Evolutionary conservation across 2,888 invertebrate species (phyloP), one percentile per base, ranked within the genome.

Genomic region (Drosophila pseudotakahashii): DNA sequence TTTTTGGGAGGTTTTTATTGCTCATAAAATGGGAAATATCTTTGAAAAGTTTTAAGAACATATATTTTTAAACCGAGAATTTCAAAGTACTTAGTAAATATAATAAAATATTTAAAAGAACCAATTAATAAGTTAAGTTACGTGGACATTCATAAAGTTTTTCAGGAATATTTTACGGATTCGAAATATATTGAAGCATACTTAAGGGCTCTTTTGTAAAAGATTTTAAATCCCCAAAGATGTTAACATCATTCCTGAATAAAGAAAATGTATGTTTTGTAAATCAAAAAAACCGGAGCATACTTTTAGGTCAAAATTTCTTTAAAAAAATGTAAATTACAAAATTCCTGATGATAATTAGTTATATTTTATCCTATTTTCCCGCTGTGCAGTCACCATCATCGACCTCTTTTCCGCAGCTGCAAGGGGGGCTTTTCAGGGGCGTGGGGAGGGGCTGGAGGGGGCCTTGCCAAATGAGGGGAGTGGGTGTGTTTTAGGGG

Each of bases 341-440:
- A 19, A 19, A 19, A 19, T n/a, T n/a, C n/a, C n/a, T n/a, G n/a
- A n/a, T n/a, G 19, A 3, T 23, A 23, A 23, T 23, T 3, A 3
- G 23, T 23, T 23, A 23, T 3, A 23, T 23, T 26, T 26, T 0
- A 14, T 9, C 0, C 7, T 16, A 4, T n/a, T 48, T 58, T 37
- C 10, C 11, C 23, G 0, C 23, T 48, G 64, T 63, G 72, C 89
- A 80, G 86, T 80, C 83, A 88, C 89, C 89, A 89, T 82, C 89
- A 89, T 83, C 85, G 82, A 85, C 90, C 90, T 85, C 79, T 48
- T 87, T 81, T 89, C 75, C 76, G 54, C 79, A 87, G 88, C 82
- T 81, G 86, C 63, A 82, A 67, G 67, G 78, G 72, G 66, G 71
- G 10, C 19, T 19, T 41, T 30, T 23, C 16, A 42, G 19, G 19